phyloP scores from a whole-genome alignment of 2,113 vertebrate species.

The Salvelinus sp. region DNA sequence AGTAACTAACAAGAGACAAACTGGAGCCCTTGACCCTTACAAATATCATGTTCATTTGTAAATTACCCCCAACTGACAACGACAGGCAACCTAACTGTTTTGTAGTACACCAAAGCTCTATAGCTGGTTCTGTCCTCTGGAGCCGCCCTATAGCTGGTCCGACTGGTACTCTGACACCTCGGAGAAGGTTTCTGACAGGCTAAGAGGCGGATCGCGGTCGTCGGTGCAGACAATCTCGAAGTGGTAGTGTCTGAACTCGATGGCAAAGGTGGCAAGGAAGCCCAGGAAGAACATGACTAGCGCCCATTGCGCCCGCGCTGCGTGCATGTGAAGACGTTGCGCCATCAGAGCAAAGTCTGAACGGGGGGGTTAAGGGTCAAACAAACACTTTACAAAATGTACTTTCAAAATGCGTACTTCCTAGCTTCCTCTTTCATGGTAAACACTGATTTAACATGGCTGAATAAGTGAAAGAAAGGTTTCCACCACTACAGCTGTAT shows the following conservation, averaged over 20 bases:
- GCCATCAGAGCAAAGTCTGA: slow-evolving; percentile 81
- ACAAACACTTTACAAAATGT: background rate
- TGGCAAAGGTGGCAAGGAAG: slow-evolving; percentile 83
- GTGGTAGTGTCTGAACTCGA: slow-evolving; percentile 89
- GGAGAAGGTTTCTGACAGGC: slow-evolving; percentile 72
- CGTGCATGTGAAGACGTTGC: slow-evolving; percentile 76
- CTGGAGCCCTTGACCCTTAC: too few species aligned
- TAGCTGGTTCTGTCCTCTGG: slow-evolving; percentile 6
- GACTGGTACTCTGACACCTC: slow-evolving; percentile 76
- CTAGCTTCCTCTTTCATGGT: too few species aligned
- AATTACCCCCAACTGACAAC: too few species aligned
- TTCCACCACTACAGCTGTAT: background rate
- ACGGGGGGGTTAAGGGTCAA: slow-evolving; percentile 10
- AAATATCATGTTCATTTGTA: too few species aligned
- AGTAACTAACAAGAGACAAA: background rate
- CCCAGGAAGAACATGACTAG: slow-evolving; percentile 87
- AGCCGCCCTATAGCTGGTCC: slow-evolving; percentile 28
- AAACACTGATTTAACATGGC: too few species aligned
- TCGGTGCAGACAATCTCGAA: slow-evolving; percentile 81
- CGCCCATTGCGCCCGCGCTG: slow-evolving; percentile 85
- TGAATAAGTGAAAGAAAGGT: background rate
- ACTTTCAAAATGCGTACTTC: background rate
- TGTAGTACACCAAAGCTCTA: slow-evolving; percentile 16
- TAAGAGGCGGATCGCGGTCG: slow-evolving; percentile 74
- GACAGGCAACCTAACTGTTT: too few species aligned